Evolutionary conservation across 2,797 vertebrate species (phyloP).

Genomic region (Pseudochirops corinnae): DNA sequence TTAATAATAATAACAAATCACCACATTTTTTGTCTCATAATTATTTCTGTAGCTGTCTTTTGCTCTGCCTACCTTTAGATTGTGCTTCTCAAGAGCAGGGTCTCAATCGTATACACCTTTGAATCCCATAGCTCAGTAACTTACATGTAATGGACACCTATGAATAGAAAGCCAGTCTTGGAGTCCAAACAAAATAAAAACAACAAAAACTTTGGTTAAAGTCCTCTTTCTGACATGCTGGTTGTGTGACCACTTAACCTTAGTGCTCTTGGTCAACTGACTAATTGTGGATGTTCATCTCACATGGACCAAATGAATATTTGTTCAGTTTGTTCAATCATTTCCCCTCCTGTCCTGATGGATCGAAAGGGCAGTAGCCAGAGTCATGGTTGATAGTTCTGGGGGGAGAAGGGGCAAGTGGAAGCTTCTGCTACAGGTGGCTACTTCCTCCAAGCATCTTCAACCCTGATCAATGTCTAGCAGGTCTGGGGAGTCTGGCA

Average conservation of each 20-base stretch:
- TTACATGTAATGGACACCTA: background rate
- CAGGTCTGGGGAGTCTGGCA: background rate
- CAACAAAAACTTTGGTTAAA: background rate
- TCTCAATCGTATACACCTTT: background rate
- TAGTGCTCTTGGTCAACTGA: background rate
- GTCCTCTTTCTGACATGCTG: background rate
- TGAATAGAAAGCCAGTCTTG: background rate
- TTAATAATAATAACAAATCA: too few species aligned
- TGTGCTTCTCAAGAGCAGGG: background rate
- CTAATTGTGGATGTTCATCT: too few species aligned
- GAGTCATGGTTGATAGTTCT: background rate
- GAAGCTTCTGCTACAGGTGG: background rate
- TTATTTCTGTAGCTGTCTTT: background rate
- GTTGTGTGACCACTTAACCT: background rate
- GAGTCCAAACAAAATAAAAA: background rate
- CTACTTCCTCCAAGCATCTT: background rate
- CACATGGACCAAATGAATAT: too few species aligned
- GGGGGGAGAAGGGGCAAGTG: background rate
- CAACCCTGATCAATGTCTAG: background rate
- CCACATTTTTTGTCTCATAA: background rate
- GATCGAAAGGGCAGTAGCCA: background rate
- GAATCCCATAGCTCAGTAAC: background rate
- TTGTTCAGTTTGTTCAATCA: background rate
- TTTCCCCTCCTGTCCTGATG: background rate
- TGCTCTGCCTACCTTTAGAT: background rate